Conservation (phyloP, 2,888 invertebrate species). For the Scrobipalpa atriplicella region DNA sequence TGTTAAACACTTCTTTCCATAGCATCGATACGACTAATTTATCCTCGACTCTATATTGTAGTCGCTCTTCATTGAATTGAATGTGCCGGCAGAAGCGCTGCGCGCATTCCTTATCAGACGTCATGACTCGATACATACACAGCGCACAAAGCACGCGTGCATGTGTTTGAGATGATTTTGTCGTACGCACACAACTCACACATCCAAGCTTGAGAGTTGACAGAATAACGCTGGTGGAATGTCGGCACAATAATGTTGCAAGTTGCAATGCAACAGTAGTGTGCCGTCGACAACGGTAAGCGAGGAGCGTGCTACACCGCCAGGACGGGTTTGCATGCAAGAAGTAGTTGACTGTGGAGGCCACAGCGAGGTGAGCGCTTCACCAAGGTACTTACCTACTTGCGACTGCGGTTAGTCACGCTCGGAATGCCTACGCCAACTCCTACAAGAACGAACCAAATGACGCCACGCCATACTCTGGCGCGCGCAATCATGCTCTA, state of each 20-base stretch:
- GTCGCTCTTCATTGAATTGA: slow-evolving; percentile 45
- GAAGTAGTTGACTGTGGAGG: slow-evolving; percentile 71
- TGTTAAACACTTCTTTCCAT: slow-evolving; percentile 32
- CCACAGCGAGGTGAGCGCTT: slow-evolving; percentile 72
- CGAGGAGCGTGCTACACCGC: slow-evolving; percentile 53
- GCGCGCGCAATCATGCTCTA: neutral
- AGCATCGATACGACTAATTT: slow-evolving; percentile 10
- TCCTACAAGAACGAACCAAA: slow-evolving; percentile 56
- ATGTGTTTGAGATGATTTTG: slow-evolving; percentile 15
- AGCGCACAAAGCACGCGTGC: slow-evolving; percentile 16
- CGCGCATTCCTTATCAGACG: slow-evolving; percentile 54
- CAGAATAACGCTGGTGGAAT: slow-evolving; percentile 16
- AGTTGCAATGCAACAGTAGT: slow-evolving; percentile 27
- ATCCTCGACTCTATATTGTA: slow-evolving; percentile 29
- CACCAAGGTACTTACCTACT: slow-evolving; percentile 56
- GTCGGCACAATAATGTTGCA: slow-evolving; percentile 21
- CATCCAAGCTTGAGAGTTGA: slow-evolving; percentile 18
- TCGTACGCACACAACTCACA: slow-evolving; percentile 4
- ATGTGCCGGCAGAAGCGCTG: slow-evolving; percentile 41
- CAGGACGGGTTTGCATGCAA: slow-evolving; percentile 72
- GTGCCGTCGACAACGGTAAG: slow-evolving; percentile 24
- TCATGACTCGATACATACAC: slow-evolving; percentile 35
- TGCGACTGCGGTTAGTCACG: slow-evolving; percentile 69
- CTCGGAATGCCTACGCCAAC: slow-evolving; percentile 65
- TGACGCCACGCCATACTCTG: slow-evolving; percentile 28